Conservation (phyloP, 2,113 vertebrate genomes). For the Poicephalus meyeri region DNA sequence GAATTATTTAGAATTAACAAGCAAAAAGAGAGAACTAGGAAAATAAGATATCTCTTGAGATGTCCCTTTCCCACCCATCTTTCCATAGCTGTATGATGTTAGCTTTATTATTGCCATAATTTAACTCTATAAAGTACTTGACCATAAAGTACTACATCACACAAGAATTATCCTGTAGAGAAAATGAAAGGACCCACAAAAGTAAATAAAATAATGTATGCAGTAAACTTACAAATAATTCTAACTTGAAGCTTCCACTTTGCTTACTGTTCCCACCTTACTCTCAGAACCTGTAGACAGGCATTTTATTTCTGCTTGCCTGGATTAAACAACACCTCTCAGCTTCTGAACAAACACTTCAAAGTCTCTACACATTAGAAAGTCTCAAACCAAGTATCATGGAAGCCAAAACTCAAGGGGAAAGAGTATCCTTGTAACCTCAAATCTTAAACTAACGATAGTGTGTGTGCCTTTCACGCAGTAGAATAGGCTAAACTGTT, state of each 20-base stretch:
- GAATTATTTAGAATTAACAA: conserved; percentile 14
- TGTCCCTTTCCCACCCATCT: neutral
- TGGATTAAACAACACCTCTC: neutral
- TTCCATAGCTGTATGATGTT: neutral
- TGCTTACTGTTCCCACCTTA: neutral
- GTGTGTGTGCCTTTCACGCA: too few relatives aligned
- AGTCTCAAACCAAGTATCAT: neutral
- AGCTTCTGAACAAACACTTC: neutral
- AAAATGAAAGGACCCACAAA: neutral
- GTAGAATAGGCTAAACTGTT: too few relatives aligned
- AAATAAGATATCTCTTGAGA: neutral
- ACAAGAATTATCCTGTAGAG: neutral
- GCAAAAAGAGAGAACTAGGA: neutral
- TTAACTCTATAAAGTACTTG: neutral
- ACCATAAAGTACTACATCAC: neutral
- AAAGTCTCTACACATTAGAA: neutral
- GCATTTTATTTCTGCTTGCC: neutral
- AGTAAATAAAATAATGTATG: neutral
- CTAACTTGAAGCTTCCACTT: neutral
- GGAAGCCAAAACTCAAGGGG: neutral
- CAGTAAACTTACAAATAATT: neutral
- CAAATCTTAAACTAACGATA: too few relatives aligned
- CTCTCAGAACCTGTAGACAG: neutral
- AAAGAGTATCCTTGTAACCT: neutral
- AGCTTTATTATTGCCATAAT: neutral